Conservation (phyloP, 2,888 invertebrate genomes). For the Podabrus alpinus region DNA sequence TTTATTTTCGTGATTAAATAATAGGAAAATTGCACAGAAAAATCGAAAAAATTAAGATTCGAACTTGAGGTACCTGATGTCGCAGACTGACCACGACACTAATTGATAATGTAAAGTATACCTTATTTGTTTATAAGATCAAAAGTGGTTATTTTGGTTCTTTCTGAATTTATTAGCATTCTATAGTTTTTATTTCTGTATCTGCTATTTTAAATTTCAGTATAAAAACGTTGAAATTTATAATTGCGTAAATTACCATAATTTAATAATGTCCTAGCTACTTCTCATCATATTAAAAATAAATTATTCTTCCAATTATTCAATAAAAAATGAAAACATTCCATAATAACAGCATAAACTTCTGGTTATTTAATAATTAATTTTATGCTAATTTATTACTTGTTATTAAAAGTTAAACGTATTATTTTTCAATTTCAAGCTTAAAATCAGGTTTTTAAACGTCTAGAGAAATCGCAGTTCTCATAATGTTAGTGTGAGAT, state of each 20-base stretch:
- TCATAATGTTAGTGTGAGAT: slow-evolving; percentile 12
- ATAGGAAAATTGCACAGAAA: too few species aligned
- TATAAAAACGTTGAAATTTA: not conserved
- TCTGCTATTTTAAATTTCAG: too few species aligned
- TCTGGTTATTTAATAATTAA: not conserved
- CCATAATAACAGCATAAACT: not conserved
- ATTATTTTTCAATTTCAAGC: not conserved
- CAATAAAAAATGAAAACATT: not conserved
- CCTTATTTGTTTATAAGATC: not conserved
- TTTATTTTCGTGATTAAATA: too few species aligned
- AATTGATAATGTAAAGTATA: not conserved
- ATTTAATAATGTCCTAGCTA: not conserved
- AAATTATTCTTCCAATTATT: not conserved
- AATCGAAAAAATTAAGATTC: too few species aligned
- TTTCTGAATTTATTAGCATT: too few species aligned
- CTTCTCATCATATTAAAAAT: not conserved
- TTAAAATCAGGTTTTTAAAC: not conserved
- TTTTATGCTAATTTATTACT: not conserved
- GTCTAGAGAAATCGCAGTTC: slow-evolving; percentile 10
- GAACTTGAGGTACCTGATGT: too few species aligned
- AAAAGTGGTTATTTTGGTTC: not conserved
- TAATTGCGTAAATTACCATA: not conserved
- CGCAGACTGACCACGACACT: not conserved
- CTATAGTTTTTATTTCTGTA: too few species aligned
- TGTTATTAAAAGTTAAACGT: not conserved